Conservation (phyloP, 1,140 invertebrate species). For the Drosophila quadrilineata region DNA sequence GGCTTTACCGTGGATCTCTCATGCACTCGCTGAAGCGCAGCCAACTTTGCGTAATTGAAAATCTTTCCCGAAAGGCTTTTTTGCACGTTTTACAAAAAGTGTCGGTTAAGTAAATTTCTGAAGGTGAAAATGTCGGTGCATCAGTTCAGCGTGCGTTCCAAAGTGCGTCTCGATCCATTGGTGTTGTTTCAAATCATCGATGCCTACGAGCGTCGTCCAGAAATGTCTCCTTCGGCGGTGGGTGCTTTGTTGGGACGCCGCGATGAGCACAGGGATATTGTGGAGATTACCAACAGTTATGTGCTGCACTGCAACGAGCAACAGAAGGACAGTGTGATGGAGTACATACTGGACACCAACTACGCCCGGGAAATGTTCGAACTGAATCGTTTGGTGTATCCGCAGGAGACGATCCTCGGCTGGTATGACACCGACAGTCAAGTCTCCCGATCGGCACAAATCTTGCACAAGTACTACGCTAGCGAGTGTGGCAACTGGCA, state of each 20-base stretch:
- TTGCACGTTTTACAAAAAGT: background rate
- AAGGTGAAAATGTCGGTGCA: constrained; percentile 31
- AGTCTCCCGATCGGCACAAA: constrained; percentile 26
- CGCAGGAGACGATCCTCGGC: constrained; percentile 53
- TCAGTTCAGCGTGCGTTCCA: constrained; percentile 36
- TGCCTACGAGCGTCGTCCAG: constrained; percentile 55
- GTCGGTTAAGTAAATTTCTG: background rate
- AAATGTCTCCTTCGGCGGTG: constrained; percentile 27
- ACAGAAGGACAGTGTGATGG: constrained; percentile 6
- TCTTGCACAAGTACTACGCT: constrained; percentile 45
- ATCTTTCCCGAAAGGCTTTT: background rate
- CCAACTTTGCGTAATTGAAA: constrained; percentile 23
- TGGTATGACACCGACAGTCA: constrained; percentile 61
- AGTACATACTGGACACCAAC: constrained; percentile 45
- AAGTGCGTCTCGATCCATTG: constrained; percentile 51
- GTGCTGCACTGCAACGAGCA: constrained; percentile 48
- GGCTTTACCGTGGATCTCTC: too few species aligned
- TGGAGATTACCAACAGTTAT: constrained; percentile 58
- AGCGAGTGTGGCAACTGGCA: constrained; percentile 36
- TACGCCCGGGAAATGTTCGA: constrained; percentile 55
- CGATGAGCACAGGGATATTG: constrained; percentile 24
- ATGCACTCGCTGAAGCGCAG: constrained; percentile 28
- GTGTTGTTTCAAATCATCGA: constrained; percentile 62
- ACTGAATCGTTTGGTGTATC: constrained; percentile 47
- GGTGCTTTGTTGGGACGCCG: constrained; percentile 52